Conservation (phyloP, 37 sponge, comb jelly and placozoan genomes). For the Amphimedon queenslandica region DNA sequence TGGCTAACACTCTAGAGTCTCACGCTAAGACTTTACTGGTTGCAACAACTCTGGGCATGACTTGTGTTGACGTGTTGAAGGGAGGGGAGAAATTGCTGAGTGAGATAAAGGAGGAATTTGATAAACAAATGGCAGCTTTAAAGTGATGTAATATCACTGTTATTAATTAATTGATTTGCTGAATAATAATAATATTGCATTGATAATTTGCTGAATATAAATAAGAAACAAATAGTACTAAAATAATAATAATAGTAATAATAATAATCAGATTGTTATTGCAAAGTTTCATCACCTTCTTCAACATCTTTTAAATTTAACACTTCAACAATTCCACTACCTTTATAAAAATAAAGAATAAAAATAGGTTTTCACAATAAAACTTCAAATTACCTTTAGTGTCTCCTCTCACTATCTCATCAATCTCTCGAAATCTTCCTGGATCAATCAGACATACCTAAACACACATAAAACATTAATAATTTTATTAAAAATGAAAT, state of each 20-base stretch:
- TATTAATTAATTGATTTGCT: too few relatives aligned
- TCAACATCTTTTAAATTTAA: slow-evolving; percentile 86
- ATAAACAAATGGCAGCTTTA: too few relatives aligned
- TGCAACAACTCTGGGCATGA: slow-evolving; percentile 77
- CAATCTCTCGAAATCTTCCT: slow-evolving; percentile 63
- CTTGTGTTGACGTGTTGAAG: slow-evolving; percentile 66
- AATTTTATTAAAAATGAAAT: not conserved
- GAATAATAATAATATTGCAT: too few relatives aligned
- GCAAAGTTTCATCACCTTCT: slow-evolving; percentile 76
- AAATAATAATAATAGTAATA: too few relatives aligned
- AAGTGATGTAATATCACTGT: too few relatives aligned
- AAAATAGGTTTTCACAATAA: too few relatives aligned
- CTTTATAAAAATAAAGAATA: too few relatives aligned
- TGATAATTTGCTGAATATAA: too few relatives aligned
- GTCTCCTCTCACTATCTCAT: slow-evolving; percentile 72
- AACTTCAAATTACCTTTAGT: slow-evolving; percentile 56
- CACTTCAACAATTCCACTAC: slow-evolving; percentile 78
- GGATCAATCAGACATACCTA: slow-evolving; percentile 89
- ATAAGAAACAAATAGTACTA: too few relatives aligned
- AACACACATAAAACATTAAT: slow-evolving; percentile 7
- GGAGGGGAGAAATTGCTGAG: slow-evolving; percentile 31
- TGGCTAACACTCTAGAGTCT: slow-evolving; percentile 59
- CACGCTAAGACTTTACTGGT: slow-evolving; percentile 44
- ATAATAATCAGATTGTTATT: too few relatives aligned
- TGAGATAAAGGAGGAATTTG: slow-evolving; percentile 38